Evolutionary conservation across 1,140 invertebrate genomes (phyloP), one percentile per base, ranked within the genome.

Genomic region (Stegodyphus mimosarum): DNA sequence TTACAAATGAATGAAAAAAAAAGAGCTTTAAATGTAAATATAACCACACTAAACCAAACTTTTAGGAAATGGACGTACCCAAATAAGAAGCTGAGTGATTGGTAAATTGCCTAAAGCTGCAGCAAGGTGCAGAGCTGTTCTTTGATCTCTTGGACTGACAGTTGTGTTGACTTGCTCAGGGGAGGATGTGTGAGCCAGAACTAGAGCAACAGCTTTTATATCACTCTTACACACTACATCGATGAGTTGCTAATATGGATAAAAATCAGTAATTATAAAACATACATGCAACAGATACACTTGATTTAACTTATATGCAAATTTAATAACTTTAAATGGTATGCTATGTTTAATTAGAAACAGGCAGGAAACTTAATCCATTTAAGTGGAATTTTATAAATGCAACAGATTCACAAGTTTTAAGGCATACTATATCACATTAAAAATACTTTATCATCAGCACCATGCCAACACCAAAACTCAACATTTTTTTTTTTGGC

Each of bases 81-180:
- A 99, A 89, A 98, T 94, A 50, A 98, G 92, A 69, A 99, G 92
- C 91, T 99, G 97, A 52, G 96, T 94, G 89, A 97, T 94, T 75
- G 97, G 94, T 86, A 98, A 92, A 90, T 97, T 96, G 49, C 96
- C 96, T 84, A 95, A 94, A 15, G 95, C 95, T 88, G 96, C 96
- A 52, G 97, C 97, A 76, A 98, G 92, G 89, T 98, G 96, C 69
- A 99, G 91, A 1, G 96, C 94, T 17, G 95, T 97, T 69, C 96
- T 91, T 70, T 94, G 91, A 91, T 96, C 95, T 77, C 93, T 91
- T 7, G 92, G 90, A 87, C 93, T 94, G 49, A 96, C 94, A 17
- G 94, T 93, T 49, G 90, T 87, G 84, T 93, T 93, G 17, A 93
- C 91, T 64, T 92, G 90, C 7, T 93, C 92, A 6, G 91, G 85